phyloP scores from a whole-genome alignment of 2,888 invertebrate genomes.

The Synergus umbraculus region DNA sequence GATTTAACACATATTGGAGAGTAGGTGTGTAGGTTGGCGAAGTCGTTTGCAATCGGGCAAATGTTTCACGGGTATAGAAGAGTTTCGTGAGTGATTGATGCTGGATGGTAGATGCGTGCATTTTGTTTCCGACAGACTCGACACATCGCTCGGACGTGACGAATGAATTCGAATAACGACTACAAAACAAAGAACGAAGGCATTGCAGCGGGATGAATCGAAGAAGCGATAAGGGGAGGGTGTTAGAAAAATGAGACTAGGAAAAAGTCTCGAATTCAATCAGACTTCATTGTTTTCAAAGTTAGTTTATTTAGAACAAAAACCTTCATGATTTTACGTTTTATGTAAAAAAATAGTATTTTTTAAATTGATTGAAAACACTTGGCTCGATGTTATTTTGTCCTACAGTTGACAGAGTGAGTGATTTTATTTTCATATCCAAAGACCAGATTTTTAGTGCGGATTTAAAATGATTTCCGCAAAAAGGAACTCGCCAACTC shows the following conservation, averaged over 20 bases:
- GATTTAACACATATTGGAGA: background rate
- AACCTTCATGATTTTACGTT: too few species aligned
- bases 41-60: constrained; percentile 45
- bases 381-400: too few species aligned
- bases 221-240: constrained; percentile 48
- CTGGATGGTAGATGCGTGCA: constrained; percentile 46
- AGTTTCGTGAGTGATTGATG: constrained; percentile 51
- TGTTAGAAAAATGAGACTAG: constrained; percentile 37
- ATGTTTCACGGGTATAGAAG: constrained; percentile 47
- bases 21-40: background rate
- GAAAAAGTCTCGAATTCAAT: constrained; percentile 22
- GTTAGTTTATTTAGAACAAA: too few species aligned
- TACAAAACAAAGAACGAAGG: constrained; percentile 46
- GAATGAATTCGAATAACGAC: constrained; percentile 62
- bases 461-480: background rate
- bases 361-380: too few species aligned
- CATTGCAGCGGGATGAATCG: constrained; percentile 47
- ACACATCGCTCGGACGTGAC: constrained; percentile 59
- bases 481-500: background rate
- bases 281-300: background rate
- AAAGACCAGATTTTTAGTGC: background rate
- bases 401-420: too few species aligned
- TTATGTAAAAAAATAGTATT: too few species aligned
- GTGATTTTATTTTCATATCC: too few species aligned
- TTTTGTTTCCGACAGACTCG: constrained; percentile 53